Percentiles rank a stretch among this genome's conserved stretches.
Evolutionary conservation across 1,140 invertebrate species (phyloP).

Genomic region (Tribolium castaneum): DNA sequence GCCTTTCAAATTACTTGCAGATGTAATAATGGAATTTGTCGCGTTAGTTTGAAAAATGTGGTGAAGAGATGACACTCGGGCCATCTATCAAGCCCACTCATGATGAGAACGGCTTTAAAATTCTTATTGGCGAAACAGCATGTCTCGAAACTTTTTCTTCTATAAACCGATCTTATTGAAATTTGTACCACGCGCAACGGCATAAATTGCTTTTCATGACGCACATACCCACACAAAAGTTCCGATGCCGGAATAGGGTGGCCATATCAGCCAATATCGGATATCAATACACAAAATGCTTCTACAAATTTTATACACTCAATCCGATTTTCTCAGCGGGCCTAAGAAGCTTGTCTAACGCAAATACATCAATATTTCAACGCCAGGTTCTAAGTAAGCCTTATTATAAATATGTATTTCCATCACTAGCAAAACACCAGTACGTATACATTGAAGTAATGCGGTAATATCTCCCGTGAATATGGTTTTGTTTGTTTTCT

Average conservation of each 20-base stretch:
- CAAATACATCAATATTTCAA: neutral
- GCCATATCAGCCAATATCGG: neutral
- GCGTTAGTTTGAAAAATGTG: slow-evolving; percentile 1
- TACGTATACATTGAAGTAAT: neutral
- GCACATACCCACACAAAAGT: neutral
- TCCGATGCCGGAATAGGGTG: neutral
- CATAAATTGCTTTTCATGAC: slow-evolving; percentile 11
- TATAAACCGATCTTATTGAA: slow-evolving; percentile 26
- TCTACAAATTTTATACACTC: neutral
- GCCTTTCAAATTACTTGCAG: neutral
- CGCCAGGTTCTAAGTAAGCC: neutral
- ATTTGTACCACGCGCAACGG: slow-evolving; percentile 21
- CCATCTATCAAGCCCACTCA: slow-evolving; percentile 10
- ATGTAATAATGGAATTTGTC: slow-evolving; percentile 17
- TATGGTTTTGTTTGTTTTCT: neutral
- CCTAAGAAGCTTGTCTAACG: neutral
- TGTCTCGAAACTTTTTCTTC: neutral
- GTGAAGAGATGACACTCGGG: neutral
- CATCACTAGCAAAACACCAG: neutral
- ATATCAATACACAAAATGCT: slow-evolving; percentile 13
- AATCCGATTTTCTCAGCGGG: neutral
- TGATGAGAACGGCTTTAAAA: neutral
- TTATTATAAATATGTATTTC: neutral
- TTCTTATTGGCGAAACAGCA: neutral
- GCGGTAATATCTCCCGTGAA: neutral